phyloP scores from a whole-genome alignment of 2,113 vertebrate species.

The Phoenicopterus ruber region DNA sequence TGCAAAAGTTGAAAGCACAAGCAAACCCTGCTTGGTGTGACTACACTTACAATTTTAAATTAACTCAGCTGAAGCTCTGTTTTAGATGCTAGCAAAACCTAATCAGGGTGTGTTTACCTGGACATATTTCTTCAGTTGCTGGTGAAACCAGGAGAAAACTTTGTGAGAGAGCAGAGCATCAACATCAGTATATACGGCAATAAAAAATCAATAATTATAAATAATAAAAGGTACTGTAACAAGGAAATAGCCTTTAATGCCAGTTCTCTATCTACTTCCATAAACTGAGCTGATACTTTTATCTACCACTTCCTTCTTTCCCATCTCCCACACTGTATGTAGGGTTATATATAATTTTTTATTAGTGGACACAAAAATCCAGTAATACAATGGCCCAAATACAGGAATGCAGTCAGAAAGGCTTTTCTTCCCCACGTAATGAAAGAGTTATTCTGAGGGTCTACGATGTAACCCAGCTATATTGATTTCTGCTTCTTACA shows the following conservation, averaged over 20 bases:
- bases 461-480: neutral
- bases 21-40: neutral
- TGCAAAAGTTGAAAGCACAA: neutral
- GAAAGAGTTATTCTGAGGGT: neutral
- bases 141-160: neutral
- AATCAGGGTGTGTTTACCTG: neutral
- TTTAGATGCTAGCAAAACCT: neutral
- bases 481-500: neutral
- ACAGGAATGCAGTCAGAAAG: neutral
- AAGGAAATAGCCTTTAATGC: neutral
- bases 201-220: neutral
- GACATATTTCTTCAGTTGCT: neutral
- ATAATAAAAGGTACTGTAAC: neutral
- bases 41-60: neutral
- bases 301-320: neutral
- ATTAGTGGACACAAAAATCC: neutral
- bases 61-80: neutral
- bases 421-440: neutral
- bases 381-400: neutral
- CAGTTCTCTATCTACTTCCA: neutral
- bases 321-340: rapidly evolving
- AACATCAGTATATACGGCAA: neutral
- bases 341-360: neutral
- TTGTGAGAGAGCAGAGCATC: neutral
- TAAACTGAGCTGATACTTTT: neutral